Base-by-base conservation (phyloP, 2,797 vertebrate genomes). In the Myotis pilosus region DNA sequence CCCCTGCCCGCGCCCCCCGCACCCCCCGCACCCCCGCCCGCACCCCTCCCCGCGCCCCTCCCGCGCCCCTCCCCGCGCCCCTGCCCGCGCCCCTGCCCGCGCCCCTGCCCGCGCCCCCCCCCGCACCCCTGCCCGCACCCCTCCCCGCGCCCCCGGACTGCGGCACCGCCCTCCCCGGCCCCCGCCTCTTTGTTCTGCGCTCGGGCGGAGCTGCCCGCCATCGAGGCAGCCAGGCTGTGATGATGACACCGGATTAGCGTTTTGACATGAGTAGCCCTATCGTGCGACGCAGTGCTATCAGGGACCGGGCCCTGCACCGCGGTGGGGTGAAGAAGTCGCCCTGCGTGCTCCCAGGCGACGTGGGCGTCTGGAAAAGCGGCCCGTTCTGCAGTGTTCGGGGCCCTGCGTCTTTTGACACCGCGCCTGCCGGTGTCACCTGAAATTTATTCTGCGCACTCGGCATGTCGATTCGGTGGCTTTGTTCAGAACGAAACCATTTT, bases 101-200 rank as follows among this genome's bases (percentile, higher is more conserved):
- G 74, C n/a, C 88, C 82, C 47, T n/a, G n/a, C n/a, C n/a, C n/a
- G n/a, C n/a, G n/a, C n/a, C n/a, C 53, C 5, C 15, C 5, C 10
- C 60, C 23, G 23, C 20, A 0, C 69, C 13, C 19, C n/a, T n/a
- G 13, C 16, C 30, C 4, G 36, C 74, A 2, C 28, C 49, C 25
- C 23, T 80, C 47, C 36, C 12, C 10, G 49, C 83, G 74, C n/a
- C 88, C 82, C 47, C 69, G 22, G 44, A 72, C 80, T 96, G 96
- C 96, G 23, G 94, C 97, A 16, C 30, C 57, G 80, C 38, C 79
- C 5, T 69, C 81, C 71, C 41, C 12, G 30, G 53, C 10, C 44
- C 4, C 25, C 74, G 51, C 66, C 66, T 85, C 96, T 96, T 96
- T 97, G 94, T 96, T 96, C 89, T 64, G 47, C 12, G 23, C 15